Percentiles rank a stretch among this genome's conserved stretches.
These are phyloP conservation scores for Vulpes vulpes DNA, from an alignment of 2,113 vertebrate genomes.

Conservation along the genomic window DNA sequence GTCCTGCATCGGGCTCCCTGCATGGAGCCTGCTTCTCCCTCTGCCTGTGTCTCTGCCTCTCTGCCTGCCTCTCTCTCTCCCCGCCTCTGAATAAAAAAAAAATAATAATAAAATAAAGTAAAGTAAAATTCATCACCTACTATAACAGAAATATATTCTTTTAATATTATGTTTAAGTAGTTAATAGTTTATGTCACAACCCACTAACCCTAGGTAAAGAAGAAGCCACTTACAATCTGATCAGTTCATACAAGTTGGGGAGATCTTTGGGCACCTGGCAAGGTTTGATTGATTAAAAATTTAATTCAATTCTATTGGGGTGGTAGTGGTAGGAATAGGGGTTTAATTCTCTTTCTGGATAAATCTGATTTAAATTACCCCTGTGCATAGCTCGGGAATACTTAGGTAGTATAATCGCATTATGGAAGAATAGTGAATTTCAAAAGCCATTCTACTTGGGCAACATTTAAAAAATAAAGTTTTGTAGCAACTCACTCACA, in stretches of 20 bases:
- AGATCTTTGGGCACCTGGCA: background rate
- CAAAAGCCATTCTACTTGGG: background rate
- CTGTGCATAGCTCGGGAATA: background rate
- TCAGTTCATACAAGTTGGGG: background rate
- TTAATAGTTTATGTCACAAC: background rate
- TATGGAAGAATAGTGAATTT: conserved; percentile 61
- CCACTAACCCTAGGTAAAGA: background rate
- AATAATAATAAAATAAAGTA: no score
- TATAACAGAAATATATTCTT: background rate
- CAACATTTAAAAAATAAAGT: background rate
- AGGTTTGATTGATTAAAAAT: background rate
- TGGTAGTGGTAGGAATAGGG: background rate
- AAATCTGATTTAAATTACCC: background rate
- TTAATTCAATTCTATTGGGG: background rate
- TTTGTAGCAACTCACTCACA: background rate
- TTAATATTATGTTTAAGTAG: background rate
- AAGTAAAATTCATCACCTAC: background rate
- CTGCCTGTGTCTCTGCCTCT: no score
- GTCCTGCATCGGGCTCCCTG: no score
- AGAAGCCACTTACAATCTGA: background rate
- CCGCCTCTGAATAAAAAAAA: no score
- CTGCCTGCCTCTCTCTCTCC: no score
- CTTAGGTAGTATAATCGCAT: background rate
- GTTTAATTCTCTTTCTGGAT: background rate
- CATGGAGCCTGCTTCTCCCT: no score